Evolutionary conservation across 2,113 vertebrate genomes (phyloP).

Genomic region (Psephotus haematonotus): DNA sequence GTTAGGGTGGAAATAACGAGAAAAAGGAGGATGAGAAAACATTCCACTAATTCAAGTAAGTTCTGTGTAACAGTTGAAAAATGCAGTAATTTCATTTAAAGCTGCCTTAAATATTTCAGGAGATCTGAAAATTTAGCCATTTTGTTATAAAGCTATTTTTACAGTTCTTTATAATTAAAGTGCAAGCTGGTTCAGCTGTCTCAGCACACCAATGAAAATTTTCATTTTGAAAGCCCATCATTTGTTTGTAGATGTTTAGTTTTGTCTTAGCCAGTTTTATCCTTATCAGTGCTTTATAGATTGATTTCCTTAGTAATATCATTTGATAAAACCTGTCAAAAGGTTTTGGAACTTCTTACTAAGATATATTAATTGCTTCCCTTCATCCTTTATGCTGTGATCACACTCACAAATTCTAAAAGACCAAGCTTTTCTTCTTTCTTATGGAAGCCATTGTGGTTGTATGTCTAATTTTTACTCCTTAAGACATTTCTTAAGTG

Average conservation of each 20-base stretch:
- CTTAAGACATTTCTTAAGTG: not conserved
- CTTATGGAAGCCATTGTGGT: not conserved
- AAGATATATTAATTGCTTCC: not conserved
- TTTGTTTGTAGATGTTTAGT: not conserved
- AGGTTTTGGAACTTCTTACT: not conserved
- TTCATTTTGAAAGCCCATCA: not conserved
- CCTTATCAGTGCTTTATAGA: not conserved
- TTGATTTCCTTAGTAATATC: not conserved
- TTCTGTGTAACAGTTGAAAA: not conserved
- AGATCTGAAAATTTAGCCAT: not conserved
- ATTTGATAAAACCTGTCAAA: not conserved
- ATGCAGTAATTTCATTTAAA: not conserved
- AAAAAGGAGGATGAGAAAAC: not conserved
- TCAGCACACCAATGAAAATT: not conserved
- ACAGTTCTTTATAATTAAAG: not conserved
- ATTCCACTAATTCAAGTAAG: not conserved
- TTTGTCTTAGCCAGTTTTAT: not conserved
- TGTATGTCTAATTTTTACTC: not conserved
- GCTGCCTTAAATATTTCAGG: not conserved
- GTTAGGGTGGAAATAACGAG: not conserved
- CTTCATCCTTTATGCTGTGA: not conserved
- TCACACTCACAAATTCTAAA: not conserved
- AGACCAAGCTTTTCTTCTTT: not conserved
- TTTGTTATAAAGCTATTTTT: not conserved
- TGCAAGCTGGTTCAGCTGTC: not conserved